Conservation (phyloP, 2,888 invertebrate species). For the Chymomyza procnemis region DNA sequence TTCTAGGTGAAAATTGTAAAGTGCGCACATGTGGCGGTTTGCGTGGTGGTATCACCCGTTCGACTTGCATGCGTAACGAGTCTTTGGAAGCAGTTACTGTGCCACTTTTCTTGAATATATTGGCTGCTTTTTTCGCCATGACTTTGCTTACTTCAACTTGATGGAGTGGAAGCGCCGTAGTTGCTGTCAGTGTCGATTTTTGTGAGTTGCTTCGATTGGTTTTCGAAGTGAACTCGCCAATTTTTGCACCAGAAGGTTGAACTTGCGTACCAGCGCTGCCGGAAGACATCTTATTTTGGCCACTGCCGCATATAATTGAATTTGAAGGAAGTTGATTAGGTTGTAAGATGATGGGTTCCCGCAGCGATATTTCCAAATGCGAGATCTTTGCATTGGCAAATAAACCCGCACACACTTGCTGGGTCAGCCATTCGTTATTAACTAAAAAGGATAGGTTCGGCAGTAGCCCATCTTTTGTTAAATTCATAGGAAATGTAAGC, state of each 20-base stretch:
- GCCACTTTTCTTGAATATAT: background rate
- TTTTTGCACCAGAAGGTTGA: background rate
- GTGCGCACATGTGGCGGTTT: constrained; percentile 83
- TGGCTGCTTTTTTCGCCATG: background rate
- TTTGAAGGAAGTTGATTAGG: constrained; percentile 74
- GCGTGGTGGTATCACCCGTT: constrained; percentile 80
- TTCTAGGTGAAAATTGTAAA: constrained; percentile 83
- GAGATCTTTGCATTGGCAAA: constrained; percentile 61
- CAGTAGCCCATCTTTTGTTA: constrained; percentile 71
- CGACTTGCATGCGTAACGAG: constrained; percentile 52
- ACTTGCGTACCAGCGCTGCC: background rate
- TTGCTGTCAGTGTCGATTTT: background rate
- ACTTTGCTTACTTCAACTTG: background rate
- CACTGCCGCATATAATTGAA: constrained; percentile 65
- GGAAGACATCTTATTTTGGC: constrained; percentile 49
- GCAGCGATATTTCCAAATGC: constrained; percentile 70
- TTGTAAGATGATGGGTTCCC: constrained; percentile 66
- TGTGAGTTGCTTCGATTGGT: background rate
- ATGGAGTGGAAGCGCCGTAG: background rate
- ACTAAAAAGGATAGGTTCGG: constrained; percentile 73
- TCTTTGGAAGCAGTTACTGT: constrained; percentile 53
- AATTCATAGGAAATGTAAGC: constrained; percentile 69
- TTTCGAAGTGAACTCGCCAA: background rate
- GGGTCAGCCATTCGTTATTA: constrained; percentile 69
- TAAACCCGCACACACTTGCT: constrained; percentile 67